phyloP scores from a whole-genome alignment of 1,140 invertebrate genomes.

The Globodera ellingtonae region DNA sequence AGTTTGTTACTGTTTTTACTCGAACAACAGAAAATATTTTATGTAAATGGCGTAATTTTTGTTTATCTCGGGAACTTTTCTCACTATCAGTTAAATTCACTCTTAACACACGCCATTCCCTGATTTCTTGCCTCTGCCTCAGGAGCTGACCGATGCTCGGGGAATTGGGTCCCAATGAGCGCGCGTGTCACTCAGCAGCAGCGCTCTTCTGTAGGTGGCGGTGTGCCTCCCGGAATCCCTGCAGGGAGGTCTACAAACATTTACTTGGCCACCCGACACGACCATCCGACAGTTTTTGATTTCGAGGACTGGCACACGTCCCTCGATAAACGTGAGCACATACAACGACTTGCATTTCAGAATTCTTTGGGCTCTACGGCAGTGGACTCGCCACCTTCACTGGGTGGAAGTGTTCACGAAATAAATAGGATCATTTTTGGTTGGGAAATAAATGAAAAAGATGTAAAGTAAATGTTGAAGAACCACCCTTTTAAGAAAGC shows the following conservation, averaged over 20 bases:
- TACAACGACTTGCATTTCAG: slow-evolving; percentile 35
- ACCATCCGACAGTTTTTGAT: slow-evolving; percentile 57
- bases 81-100: neutral
- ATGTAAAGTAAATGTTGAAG: neutral
- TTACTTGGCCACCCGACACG: slow-evolving; percentile 45
- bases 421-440: slow-evolving; percentile 63
- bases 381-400: slow-evolving; percentile 36
- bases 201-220: slow-evolving; percentile 22
- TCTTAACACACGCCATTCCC: slow-evolving; percentile 7
- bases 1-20: slow-evolving; percentile 14
- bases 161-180: neutral
- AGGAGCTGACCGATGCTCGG: slow-evolving; percentile 15
- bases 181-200: slow-evolving; percentile 30
- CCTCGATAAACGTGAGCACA: slow-evolving; percentile 51
- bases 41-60: neutral
- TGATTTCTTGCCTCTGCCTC: slow-evolving; percentile 2
- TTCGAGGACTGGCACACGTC: slow-evolving; percentile 60
- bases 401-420: slow-evolving; percentile 42
- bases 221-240: slow-evolving; percentile 14
- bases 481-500: slow-evolving; percentile 56
- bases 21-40: neutral
- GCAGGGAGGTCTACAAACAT: slow-evolving; percentile 24
- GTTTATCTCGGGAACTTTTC: neutral
- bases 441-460: slow-evolving; percentile 14
- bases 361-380: slow-evolving; percentile 29